A percentile compares a stretch with the other conserved stretches of the same genome.
Evolutionary conservation across 2,888 invertebrate genomes (phyloP).

Genomic region (Uropetala carovei): DNA sequence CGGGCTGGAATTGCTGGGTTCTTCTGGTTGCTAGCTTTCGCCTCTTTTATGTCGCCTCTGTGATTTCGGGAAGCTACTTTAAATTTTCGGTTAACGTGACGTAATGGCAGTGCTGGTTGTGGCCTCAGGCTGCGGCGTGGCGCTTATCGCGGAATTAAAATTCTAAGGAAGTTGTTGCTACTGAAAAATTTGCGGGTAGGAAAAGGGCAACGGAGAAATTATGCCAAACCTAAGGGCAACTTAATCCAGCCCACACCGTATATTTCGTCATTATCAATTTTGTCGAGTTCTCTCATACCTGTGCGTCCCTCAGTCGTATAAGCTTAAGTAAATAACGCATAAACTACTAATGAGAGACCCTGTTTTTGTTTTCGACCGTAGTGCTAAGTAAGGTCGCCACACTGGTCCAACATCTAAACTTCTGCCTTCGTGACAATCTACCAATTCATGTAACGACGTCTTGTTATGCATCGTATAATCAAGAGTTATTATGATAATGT

Average conservation of each 20-base stretch:
- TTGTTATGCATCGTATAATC: not conserved
- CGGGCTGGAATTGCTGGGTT: not conserved
- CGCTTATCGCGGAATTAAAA: not conserved
- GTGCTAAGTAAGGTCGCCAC: too few relatives aligned
- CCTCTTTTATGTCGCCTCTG: not conserved
- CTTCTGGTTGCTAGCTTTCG: not conserved
- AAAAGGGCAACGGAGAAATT: not conserved
- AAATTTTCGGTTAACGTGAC: slow-evolving; percentile 15
- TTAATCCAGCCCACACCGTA: not conserved
- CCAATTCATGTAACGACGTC: not conserved
- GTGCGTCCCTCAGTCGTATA: too few relatives aligned
- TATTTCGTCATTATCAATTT: too few relatives aligned
- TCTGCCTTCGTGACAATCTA: not conserved
- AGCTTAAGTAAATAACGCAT: too few relatives aligned
- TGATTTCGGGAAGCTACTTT: not conserved
- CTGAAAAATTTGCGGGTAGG: slow-evolving; percentile 18
- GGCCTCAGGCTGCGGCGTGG: not conserved
- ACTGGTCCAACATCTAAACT: not conserved
- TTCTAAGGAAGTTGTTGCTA: not conserved
- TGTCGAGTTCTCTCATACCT: too few relatives aligned
- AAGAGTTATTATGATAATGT: not conserved
- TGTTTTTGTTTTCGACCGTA: too few relatives aligned
- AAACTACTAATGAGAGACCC: too few relatives aligned
- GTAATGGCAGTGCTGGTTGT: not conserved
- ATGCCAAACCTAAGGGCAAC: not conserved